A percentile compares a stretch with the other conserved stretches of the same genome.
phyloP scores from a whole-genome alignment of 1,140 invertebrate species.

The Trichoplusia ni region DNA sequence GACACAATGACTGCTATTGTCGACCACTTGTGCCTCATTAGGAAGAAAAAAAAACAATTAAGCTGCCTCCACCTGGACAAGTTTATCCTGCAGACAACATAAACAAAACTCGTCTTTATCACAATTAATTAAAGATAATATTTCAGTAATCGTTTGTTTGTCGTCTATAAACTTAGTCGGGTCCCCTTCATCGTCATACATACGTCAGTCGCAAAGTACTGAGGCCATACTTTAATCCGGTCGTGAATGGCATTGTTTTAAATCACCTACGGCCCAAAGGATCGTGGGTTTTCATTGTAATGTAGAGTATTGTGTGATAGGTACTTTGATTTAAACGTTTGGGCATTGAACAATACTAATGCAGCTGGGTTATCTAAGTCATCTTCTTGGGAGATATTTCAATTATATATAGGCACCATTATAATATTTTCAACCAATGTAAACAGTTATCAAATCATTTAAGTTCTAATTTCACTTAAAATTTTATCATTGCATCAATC shows the following conservation, averaged over 20 bases:
- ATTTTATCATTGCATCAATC: no score
- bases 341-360: slow-evolving; percentile 1
- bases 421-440: background rate
- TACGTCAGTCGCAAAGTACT: slow-evolving; percentile 55
- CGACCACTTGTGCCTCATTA: slow-evolving; percentile 74
- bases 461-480: no score
- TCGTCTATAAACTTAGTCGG: slow-evolving; percentile 27
- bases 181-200: slow-evolving; percentile 51
- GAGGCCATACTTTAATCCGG: slow-evolving; percentile 62
- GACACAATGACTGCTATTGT: slow-evolving; percentile 71
- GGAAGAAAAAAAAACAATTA: slow-evolving; percentile 74
- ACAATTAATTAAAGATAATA: slow-evolving; percentile 33
- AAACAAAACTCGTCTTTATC: slow-evolving; percentile 34
- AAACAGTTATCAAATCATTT: no score
- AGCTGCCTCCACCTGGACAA: slow-evolving; percentile 51
- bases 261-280: slow-evolving; percentile 55
- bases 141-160: slow-evolving; percentile 22
- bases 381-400: slow-evolving; percentile 16
- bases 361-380: slow-evolving; percentile 8
- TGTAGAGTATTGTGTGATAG: slow-evolving; percentile 29
- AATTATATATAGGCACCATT: background rate
- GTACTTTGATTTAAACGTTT: slow-evolving; percentile 34
- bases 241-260: slow-evolving; percentile 69
- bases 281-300: slow-evolving; percentile 44
- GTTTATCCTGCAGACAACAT: background rate